Conservation (phyloP, 2,113 vertebrate genomes). For the Heteronetta atricapilla region DNA sequence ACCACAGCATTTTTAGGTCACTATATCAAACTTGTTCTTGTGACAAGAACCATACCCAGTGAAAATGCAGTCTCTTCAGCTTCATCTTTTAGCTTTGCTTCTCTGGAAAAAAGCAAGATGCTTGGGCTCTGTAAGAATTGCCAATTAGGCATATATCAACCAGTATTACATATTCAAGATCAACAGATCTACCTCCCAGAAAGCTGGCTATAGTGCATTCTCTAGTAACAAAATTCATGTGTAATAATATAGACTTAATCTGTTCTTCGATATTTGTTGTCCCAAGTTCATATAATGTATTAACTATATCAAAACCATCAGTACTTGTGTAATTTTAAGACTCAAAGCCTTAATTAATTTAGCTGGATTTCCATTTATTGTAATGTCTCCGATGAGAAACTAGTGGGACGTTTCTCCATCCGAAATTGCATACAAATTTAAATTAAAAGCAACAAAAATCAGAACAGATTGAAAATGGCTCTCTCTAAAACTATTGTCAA, state of each 20-base stretch:
- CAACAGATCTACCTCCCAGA: background rate
- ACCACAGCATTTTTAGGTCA: background rate
- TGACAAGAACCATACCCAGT: background rate
- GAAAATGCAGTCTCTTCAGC: background rate
- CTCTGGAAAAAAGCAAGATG: background rate
- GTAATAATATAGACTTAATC: background rate
- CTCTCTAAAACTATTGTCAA: background rate
- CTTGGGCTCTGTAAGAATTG: background rate
- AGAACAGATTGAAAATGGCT: background rate
- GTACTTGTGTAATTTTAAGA: too few relatives aligned
- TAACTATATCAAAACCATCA: background rate
- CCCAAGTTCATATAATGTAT: background rate
- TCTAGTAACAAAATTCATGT: background rate
- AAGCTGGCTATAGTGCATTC: background rate
- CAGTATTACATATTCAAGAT: background rate
- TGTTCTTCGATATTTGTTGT: background rate
- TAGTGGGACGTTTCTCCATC: background rate
- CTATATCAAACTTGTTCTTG: background rate
- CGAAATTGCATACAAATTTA: background rate
- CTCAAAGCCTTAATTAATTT: background rate
- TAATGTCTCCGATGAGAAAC: background rate
- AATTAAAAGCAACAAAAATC: background rate
- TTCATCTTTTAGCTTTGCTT: background rate
- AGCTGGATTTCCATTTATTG: background rate
- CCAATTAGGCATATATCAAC: background rate